phyloP scores from a whole-genome alignment of 2,113 vertebrate genomes.

The Gnathonemus echidnorhynchus region DNA sequence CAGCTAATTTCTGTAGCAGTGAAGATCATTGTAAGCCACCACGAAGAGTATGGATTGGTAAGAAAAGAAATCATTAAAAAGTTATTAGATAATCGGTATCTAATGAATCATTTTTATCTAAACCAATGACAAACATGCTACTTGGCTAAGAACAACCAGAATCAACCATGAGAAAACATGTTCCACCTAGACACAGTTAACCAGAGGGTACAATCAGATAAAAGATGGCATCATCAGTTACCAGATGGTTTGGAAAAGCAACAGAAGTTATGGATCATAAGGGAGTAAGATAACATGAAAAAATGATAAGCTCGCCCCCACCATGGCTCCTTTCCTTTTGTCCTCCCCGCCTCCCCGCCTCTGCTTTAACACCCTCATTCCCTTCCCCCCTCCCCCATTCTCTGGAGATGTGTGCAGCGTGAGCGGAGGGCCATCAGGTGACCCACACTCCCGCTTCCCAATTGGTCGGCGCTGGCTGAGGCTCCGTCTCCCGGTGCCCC shows the following conservation, averaged over 20 bases:
- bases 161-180: not conserved
- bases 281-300: not conserved
- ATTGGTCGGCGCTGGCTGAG: not conserved
- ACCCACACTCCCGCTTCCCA: not conserved
- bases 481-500: not conserved
- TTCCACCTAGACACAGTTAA: not conserved
- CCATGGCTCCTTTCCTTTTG: not conserved
- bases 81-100: not conserved
- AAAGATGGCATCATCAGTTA: not conserved
- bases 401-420: not conserved
- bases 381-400: not conserved
- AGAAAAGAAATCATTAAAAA: not conserved
- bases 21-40: not conserved
- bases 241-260: not conserved
- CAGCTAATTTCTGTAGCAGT: conserved; percentile 5
- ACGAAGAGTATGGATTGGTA: not conserved
- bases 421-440: not conserved
- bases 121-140: not conserved
- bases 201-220: not conserved
- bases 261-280: not conserved
- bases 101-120: not conserved
- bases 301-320: not conserved
- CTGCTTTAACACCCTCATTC: not conserved
- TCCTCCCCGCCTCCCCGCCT: not conserved
- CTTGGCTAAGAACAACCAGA: not conserved